These are phyloP conservation scores for Malachius bipustulatus DNA, from an alignment of 2,888 invertebrate genomes.

Conservation along the genomic window DNA sequence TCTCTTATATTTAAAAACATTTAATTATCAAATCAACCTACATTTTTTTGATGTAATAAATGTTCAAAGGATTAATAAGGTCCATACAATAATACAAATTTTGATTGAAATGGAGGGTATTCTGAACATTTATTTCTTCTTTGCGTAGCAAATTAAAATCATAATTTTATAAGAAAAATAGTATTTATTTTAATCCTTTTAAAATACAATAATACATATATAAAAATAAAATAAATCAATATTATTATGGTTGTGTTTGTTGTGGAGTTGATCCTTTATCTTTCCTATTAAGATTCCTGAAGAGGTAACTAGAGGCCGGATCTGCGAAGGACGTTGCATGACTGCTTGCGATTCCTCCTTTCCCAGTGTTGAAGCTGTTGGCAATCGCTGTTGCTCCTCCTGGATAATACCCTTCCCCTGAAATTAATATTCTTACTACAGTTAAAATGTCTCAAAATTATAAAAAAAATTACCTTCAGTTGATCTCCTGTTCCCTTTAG, in stretches of 20 bases:
- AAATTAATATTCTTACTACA: too few relatives aligned
- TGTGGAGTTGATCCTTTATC: too few relatives aligned
- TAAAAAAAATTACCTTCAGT: too few relatives aligned
- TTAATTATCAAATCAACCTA: too few relatives aligned
- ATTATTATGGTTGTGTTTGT: neutral
- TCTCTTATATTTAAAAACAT: too few relatives aligned
- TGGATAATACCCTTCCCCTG: slow-evolving; percentile 38
- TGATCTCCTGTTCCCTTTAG: slow-evolving; percentile 20
- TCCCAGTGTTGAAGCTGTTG: slow-evolving; percentile 59
- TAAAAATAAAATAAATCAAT: neutral
- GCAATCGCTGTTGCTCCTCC: slow-evolving; percentile 57
- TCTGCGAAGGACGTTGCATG: slow-evolving; percentile 61
- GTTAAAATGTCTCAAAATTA: too few relatives aligned
- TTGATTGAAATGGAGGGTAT: too few relatives aligned
- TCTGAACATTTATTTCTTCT: neutral
- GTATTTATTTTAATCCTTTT: neutral
- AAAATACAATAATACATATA: neutral
- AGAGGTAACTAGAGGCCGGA: slow-evolving; percentile 33
- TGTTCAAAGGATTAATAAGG: too few relatives aligned
- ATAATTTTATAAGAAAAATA: neutral
- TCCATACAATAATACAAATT: too few relatives aligned
- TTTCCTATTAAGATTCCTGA: too few relatives aligned
- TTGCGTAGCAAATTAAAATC: neutral
- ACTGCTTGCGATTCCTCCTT: slow-evolving; percentile 58
- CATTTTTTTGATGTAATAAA: too few relatives aligned